Evolutionary conservation across 2,888 invertebrate genomes (phyloP), one percentile per base, ranked within the genome.

Genomic region (Chironomus riparius): DNA sequence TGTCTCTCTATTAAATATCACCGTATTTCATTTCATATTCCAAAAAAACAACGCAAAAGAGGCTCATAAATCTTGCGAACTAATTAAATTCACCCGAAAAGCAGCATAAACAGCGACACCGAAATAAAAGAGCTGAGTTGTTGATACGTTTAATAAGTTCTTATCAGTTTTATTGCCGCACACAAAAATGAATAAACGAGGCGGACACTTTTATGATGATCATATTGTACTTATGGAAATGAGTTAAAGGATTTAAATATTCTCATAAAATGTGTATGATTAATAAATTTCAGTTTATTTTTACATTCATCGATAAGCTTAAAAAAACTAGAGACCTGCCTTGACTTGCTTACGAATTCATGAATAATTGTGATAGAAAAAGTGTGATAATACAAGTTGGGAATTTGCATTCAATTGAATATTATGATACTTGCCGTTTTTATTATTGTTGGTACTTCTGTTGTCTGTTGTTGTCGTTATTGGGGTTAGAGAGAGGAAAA

Each of bases 161-260:
- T 62, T 72, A 72, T 72, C 72, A 62, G 24, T 72, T 70, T 70
- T 70, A 70, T 70, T 48, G 13, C 70, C 13, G 12, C 48, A 15
- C 24, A 38, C 47, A 15, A 38, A 38, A 38, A 38, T 38, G 38
- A 38, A 38, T 38, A 38, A 38, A 38, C 38, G 38, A 56, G 21
- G 24, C 21, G n/a, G 24, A 68, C 68, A 68, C n/a, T 68, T 72
- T 72, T 72, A 72, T 72, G 72, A 72, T 72, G 28, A 61, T 38
- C 65, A 22, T 24, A 13, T 65, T 13, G 13, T 12, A 15, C 38
- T 28, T 15, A 38, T 13, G 21, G 13, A 21, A 65, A 65, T 24
- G n/a, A 65, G 21, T 56, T 7, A 65, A 38, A 38, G 38, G 38
- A 38, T 38, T 38, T 38, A 38, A 38, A 38, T 38, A 38, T 38